Percentiles rank a stretch among this genome's conserved stretches.
phyloP scores from a whole-genome alignment of 2,797 vertebrate genomes.

The Lacerta viridis region DNA sequence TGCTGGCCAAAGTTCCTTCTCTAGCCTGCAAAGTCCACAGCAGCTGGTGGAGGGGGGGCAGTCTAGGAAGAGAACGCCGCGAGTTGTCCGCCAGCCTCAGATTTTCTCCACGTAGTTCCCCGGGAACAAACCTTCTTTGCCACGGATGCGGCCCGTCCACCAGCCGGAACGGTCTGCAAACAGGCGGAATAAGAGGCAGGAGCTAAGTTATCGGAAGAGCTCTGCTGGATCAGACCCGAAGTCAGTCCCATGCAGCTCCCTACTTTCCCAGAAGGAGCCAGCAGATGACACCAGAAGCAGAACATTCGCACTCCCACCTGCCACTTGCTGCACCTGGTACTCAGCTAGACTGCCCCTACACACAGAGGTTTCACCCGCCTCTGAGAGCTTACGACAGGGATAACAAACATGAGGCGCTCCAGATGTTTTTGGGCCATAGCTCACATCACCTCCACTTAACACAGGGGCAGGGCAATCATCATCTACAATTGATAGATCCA shows the following conservation, averaged over 20 bases:
- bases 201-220: too few relatives aligned
- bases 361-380: background rate
- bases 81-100: slow-evolving; percentile 31
- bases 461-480: too few relatives aligned
- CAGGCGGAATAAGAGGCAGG: background rate
- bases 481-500: too few relatives aligned
- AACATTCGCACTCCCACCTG: too few relatives aligned
- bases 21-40: background rate
- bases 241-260: background rate
- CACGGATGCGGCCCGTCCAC: slow-evolving; percentile 86
- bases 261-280: too few relatives aligned
- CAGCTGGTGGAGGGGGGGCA: background rate
- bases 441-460: too few relatives aligned
- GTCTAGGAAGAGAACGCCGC: too few relatives aligned
- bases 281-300: too few relatives aligned
- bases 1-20: background rate
- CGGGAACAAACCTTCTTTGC: slow-evolving; percentile 87
- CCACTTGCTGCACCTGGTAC: background rate
- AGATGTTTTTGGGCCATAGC: too few relatives aligned
- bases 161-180: slow-evolving; percentile 85
- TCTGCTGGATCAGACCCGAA: background rate
- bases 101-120: slow-evolving; percentile 90
- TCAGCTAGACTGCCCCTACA: background rate
- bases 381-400: background rate
- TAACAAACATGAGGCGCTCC: too few relatives aligned